Percentiles rank a stretch among this genome's conserved stretches.
phyloP scores from a whole-genome alignment of 2,113 vertebrate genomes.

The Gadus macrocephalus region DNA sequence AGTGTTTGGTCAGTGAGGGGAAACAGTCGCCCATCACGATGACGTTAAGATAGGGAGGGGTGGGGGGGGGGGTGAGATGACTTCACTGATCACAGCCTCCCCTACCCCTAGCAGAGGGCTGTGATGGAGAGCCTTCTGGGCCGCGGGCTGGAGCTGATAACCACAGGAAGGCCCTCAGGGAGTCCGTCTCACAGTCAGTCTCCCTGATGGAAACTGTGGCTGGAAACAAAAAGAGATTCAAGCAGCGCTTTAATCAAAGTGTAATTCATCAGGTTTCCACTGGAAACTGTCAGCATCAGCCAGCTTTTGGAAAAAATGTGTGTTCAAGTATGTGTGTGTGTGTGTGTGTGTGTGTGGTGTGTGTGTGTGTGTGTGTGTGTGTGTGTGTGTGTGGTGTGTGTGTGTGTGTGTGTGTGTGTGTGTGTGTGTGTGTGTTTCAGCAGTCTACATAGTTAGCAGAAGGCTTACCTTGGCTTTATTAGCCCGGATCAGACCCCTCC shows the following conservation, averaged over 20 bases:
- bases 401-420: constrained; percentile 5
- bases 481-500: constrained; percentile 41
- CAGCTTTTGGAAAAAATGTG: not conserved
- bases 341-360: constrained; percentile 13
- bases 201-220: constrained; percentile 9
- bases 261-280: constrained; percentile 4
- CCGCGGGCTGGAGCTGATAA: constrained; percentile 10
- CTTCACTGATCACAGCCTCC: constrained; percentile 46
- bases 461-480: constrained; percentile 44
- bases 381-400: constrained; percentile 3
- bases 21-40: constrained; percentile 49
- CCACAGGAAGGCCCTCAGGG: not conserved
- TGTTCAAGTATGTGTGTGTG: not conserved
- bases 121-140: not conserved
- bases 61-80: constrained; percentile 41
- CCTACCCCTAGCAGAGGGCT: constrained; percentile 1
- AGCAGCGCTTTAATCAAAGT: constrained; percentile 20
- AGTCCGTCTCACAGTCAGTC: constrained; percentile 21
- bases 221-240: constrained; percentile 27
- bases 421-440: not conserved
- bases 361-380: not conserved
- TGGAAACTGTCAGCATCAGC: not conserved
- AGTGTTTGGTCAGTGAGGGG: constrained; percentile 45
- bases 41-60: constrained; percentile 33
- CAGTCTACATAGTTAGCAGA: constrained; percentile 5